Evolutionary conservation across 2,113 vertebrate species (phyloP).

Genomic region (Lamprotornis superbus): DNA sequence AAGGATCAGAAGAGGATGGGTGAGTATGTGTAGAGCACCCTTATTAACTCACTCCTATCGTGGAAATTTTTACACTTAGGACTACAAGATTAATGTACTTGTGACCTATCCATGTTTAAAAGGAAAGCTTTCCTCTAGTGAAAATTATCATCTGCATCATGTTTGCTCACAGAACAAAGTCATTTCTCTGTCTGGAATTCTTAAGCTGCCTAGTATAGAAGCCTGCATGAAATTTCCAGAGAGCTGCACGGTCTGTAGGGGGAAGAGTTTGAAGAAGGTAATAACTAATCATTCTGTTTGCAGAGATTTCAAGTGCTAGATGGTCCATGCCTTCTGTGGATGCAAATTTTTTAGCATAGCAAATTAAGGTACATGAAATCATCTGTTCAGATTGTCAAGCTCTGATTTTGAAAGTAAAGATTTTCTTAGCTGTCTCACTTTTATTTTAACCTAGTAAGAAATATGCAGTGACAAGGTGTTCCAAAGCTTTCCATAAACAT

Average conservation of each 20-base stretch:
- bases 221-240: neutral
- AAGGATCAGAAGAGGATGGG: neutral
- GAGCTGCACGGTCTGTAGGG: neutral
- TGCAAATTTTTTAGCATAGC: neutral
- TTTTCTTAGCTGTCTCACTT: neutral
- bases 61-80: neutral
- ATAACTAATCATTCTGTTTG: neutral
- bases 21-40: neutral
- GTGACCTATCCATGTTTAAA: neutral
- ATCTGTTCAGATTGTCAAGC: neutral
- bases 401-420: neutral
- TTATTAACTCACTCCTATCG: neutral
- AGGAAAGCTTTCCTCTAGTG: neutral
- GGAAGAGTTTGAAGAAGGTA: neutral
- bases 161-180: neutral
- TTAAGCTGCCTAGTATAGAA: neutral
- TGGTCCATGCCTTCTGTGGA: neutral
- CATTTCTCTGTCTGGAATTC: neutral
- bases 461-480: neutral
- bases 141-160: neutral
- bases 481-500: neutral
- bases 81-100: neutral
- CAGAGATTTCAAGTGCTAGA: neutral
- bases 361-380: fast-evolving
- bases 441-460: neutral